Evolutionary conservation across 2,888 invertebrate genomes (phyloP).

Genomic region (Eupithecia subumbrata): DNA sequence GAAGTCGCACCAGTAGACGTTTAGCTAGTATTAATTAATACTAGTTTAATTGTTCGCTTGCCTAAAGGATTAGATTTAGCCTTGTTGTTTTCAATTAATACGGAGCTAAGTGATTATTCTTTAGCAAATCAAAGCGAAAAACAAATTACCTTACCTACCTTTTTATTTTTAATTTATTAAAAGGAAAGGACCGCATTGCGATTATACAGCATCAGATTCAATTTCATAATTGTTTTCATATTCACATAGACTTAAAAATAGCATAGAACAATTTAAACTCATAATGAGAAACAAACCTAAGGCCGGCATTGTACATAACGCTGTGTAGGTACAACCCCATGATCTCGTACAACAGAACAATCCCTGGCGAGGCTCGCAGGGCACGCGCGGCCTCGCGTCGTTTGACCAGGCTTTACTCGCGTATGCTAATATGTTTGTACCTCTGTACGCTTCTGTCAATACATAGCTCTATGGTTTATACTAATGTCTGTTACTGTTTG

Average conservation of each 20-base stretch:
- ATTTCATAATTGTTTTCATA: background rate
- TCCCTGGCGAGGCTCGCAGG: slow-evolving; percentile 64
- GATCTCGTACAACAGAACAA: slow-evolving; percentile 48
- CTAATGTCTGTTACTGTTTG: background rate
- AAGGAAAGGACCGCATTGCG: background rate
- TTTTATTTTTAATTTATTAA: background rate
- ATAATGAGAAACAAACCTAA: slow-evolving; percentile 9
- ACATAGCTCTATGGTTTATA: slow-evolving; percentile 31
- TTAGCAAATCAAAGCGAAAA: background rate
- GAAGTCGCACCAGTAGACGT: slow-evolving; percentile 3
- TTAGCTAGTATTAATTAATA: slow-evolving; percentile 25
- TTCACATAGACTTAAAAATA: background rate
- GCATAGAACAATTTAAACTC: background rate
- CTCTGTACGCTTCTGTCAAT: slow-evolving; percentile 58
- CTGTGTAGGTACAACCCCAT: background rate
- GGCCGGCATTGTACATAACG: background rate
- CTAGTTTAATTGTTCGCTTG: slow-evolving; percentile 23
- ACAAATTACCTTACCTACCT: background rate
- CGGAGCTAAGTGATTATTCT: too few species aligned
- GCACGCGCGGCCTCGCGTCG: slow-evolving; percentile 73
- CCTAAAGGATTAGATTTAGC: slow-evolving; percentile 15
- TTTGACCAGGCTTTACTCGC: slow-evolving; percentile 73
- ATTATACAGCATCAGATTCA: background rate
- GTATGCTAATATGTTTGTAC: slow-evolving; percentile 78
- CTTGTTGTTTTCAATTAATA: background rate